A percentile compares a stretch with the other conserved stretches of the same genome.
Evolutionary conservation across 2,113 vertebrate species (phyloP).

Genomic region (Tyrannus savana): DNA sequence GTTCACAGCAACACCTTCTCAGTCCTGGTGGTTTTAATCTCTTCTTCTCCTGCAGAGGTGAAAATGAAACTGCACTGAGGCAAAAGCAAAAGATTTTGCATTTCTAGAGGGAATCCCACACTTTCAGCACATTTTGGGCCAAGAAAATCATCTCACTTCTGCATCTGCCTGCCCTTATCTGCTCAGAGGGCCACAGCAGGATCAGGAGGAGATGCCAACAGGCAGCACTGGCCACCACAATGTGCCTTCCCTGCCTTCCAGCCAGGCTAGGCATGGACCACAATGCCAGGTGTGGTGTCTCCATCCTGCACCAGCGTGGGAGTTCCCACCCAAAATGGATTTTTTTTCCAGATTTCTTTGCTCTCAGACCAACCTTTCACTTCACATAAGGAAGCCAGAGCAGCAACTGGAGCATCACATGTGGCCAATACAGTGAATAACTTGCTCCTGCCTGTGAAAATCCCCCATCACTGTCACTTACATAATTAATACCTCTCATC

Average conservation of each 20-base stretch:
- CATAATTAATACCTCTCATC: neutral
- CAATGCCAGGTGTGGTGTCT: rapidly evolving
- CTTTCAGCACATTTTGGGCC: neutral
- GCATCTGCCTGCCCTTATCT: neutral
- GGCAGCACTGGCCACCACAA: no score
- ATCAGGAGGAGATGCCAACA: neutral
- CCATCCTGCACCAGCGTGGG: neutral
- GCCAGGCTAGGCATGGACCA: neutral
- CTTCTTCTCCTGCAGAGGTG: neutral
- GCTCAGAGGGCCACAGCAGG: neutral
- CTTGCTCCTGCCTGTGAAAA: neutral
- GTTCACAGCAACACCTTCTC: neutral
- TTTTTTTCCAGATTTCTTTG: neutral
- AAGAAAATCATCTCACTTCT: neutral
- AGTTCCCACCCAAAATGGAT: neutral
- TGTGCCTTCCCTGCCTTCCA: neutral
- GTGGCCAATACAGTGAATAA: neutral
- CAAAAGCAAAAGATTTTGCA: neutral
- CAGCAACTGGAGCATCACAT: neutral
- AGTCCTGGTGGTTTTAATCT: neutral
- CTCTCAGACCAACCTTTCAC: neutral
- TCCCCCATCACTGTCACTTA: no score
- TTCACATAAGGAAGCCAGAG: neutral
- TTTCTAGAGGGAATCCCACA: neutral
- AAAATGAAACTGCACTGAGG: neutral